These are phyloP conservation scores for Meriones unguiculatus DNA, from an alignment of 2,113 vertebrate species.

Conservation along the genomic window DNA sequence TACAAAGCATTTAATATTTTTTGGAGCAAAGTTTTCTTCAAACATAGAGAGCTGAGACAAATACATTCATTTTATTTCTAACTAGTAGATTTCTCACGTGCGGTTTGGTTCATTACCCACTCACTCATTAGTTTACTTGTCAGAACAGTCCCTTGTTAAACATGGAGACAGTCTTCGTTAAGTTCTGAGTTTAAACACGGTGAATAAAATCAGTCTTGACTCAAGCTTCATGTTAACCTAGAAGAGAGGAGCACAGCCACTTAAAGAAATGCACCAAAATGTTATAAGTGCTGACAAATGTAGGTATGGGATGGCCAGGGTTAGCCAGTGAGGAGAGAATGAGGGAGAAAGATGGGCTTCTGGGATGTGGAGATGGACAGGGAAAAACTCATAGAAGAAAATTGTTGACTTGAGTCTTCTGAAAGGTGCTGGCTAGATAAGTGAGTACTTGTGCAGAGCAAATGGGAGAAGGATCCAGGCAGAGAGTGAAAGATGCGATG, in stretches of 20 bases:
- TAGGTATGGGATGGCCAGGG: background rate
- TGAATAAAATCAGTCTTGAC: background rate
- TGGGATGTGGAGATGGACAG: background rate
- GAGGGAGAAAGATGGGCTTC: background rate
- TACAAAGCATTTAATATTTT: constrained; percentile 30
- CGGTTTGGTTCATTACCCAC: background rate
- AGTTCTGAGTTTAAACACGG: background rate
- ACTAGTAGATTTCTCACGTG: background rate
- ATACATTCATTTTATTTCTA: constrained; percentile 31
- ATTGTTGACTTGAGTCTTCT: background rate
- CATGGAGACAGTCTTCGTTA: background rate
- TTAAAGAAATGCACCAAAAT: background rate
- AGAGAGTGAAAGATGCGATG: background rate
- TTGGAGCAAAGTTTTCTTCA: constrained; percentile 31
- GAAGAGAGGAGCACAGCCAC: background rate
- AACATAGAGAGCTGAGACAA: background rate
- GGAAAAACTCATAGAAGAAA: background rate
- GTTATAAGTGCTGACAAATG: background rate
- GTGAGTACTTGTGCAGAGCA: background rate
- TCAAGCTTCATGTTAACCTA: background rate
- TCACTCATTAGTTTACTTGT: background rate
- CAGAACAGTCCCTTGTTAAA: constrained; percentile 14
- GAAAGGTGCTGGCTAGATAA: background rate
- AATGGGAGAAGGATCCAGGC: background rate
- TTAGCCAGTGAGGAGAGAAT: background rate